phyloP scores from a whole-genome alignment of 2,888 invertebrate genomes.

The Alcis repandata region DNA sequence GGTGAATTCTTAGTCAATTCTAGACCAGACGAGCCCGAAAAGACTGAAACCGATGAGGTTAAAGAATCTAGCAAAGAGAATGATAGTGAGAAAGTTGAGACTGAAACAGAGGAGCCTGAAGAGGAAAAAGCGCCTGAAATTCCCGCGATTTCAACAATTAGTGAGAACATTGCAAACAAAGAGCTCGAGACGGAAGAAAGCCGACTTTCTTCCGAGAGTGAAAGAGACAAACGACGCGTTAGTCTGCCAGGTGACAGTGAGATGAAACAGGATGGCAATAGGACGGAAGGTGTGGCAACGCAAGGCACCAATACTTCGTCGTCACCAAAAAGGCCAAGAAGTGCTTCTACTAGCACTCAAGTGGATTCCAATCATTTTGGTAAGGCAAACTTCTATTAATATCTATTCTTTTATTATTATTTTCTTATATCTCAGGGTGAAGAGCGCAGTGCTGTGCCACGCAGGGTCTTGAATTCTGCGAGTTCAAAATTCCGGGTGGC shows the following conservation, averaged over 20 bases:
- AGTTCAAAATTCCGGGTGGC: too few relatives aligned
- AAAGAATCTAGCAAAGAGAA: slow-evolving; percentile 63
- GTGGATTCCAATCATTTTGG: slow-evolving; percentile 95
- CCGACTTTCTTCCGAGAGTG: slow-evolving; percentile 63
- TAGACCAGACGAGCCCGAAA: slow-evolving; percentile 61
- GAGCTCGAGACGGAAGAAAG: slow-evolving; percentile 71
- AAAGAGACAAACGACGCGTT: slow-evolving; percentile 85
- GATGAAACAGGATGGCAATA: slow-evolving; percentile 78
- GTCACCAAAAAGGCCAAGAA: slow-evolving; percentile 91
- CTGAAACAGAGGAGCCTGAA: slow-evolving; percentile 58
- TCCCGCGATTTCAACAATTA: slow-evolving; percentile 91
- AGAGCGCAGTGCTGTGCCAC: too few relatives aligned
- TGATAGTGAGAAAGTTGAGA: slow-evolving; percentile 70
- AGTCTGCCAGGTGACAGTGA: slow-evolving; percentile 87
- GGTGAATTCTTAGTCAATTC: slow-evolving; percentile 78
- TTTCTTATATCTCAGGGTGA: too few relatives aligned
- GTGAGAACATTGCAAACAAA: slow-evolving; percentile 88
- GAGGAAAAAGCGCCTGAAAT: slow-evolving; percentile 85
- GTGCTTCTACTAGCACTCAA: slow-evolving; percentile 93
- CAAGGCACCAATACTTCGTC: slow-evolving; percentile 77
- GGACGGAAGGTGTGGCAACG: slow-evolving; percentile 71
- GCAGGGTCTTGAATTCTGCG: too few relatives aligned
- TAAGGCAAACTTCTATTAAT: slow-evolving; percentile 71
- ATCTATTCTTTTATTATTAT: too few relatives aligned
- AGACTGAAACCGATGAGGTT: slow-evolving; percentile 54